Evolutionary conservation across 2,888 invertebrate genomes (phyloP).

Genomic region (Emmelina monodactyla): DNA sequence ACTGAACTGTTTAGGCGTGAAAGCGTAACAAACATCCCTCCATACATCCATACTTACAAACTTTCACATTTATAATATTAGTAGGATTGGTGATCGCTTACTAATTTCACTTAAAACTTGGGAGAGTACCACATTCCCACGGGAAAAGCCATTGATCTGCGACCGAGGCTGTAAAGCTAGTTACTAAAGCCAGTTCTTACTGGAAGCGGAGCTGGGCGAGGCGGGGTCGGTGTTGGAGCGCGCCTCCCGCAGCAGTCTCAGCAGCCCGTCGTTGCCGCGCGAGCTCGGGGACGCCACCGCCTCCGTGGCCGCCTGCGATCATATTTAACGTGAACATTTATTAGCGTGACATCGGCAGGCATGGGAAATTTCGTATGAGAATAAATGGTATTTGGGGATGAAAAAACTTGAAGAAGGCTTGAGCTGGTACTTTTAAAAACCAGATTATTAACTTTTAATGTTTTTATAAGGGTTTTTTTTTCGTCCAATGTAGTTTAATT

Average conservation of each 20-base stretch:
- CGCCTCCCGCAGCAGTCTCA: slow-evolving; percentile 30
- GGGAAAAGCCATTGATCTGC: too few relatives aligned
- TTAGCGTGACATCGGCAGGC: too few relatives aligned
- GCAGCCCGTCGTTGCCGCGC: slow-evolving; percentile 26
- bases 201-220: background rate
- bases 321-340: too few relatives aligned
- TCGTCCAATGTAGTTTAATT: too few relatives aligned
- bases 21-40: background rate
- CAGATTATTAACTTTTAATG: too few relatives aligned
- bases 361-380: too few relatives aligned
- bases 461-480: too few relatives aligned
- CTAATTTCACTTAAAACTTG: slow-evolving; percentile 10
- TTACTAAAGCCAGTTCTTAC: too few relatives aligned
- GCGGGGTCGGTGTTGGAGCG: slow-evolving; percentile 18
- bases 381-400: too few relatives aligned
- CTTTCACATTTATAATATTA: background rate
- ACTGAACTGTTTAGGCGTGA: background rate
- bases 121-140: slow-evolving; percentile 20
- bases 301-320: slow-evolving; percentile 41
- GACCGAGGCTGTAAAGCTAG: too few relatives aligned
- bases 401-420: too few relatives aligned
- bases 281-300: slow-evolving; percentile 22
- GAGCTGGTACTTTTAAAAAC: too few relatives aligned
- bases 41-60: background rate
- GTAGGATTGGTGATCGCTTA: background rate